These are phyloP conservation scores for Sebastes minor DNA, from an alignment of 2,797 vertebrate genomes.

Conservation along the genomic window DNA sequence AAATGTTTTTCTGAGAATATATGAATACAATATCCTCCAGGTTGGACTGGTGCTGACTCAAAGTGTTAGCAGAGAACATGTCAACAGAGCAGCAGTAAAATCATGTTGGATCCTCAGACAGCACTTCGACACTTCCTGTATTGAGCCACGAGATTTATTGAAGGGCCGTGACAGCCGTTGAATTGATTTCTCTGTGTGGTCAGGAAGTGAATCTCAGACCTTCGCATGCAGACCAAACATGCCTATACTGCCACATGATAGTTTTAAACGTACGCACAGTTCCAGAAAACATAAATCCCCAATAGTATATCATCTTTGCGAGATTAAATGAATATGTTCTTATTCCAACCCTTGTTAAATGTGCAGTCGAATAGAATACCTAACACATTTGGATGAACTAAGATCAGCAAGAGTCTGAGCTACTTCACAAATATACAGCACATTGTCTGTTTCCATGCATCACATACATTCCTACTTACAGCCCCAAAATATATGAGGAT, in stretches of 20 bases:
- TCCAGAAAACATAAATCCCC: conserved; percentile 19
- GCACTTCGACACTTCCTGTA: conserved; percentile 31
- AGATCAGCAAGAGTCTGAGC: background rate
- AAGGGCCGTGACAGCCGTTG: conserved; percentile 41
- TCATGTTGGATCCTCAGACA: conserved; percentile 21
- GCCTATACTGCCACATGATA: conserved; percentile 12
- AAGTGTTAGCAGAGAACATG: conserved; percentile 12
- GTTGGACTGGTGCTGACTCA: conserved; percentile 8
- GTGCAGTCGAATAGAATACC: background rate
- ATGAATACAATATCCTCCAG: conserved; percentile 14
- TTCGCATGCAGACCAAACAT: conserved; percentile 29
- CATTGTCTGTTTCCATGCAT: background rate
- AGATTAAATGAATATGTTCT: background rate
- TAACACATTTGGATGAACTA: background rate
- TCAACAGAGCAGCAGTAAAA: conserved; percentile 37
- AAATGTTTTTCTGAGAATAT: conserved; percentile 20
- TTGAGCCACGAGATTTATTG: conserved; percentile 56
- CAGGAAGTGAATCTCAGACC: conserved; percentile 24
- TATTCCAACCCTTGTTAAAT: background rate
- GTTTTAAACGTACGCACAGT: background rate
- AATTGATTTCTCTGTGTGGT: conserved; percentile 53
- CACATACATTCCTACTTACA: no score
- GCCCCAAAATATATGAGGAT: no score
- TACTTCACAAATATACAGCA: background rate
- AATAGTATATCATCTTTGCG: background rate